These are phyloP conservation scores for Malthinus seriepunctatus DNA, from an alignment of 2,888 invertebrate species.

Conservation along the genomic window DNA sequence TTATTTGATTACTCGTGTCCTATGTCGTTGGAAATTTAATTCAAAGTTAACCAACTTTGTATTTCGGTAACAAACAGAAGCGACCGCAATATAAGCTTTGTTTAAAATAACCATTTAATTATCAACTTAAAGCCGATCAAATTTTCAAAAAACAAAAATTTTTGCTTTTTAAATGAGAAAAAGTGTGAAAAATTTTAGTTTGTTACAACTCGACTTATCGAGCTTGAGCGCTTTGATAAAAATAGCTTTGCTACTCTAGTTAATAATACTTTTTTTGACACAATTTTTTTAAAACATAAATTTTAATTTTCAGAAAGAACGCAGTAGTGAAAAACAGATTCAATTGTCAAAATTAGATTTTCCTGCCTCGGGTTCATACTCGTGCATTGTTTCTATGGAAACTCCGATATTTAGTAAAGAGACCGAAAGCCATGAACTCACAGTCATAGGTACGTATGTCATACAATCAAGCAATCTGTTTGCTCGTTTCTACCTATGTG, in stretches of 20 bases:
- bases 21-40: slow-evolving; percentile 20
- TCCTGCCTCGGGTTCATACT: slow-evolving; percentile 77
- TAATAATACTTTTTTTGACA: not conserved
- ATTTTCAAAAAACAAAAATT: slow-evolving; percentile 10
- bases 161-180: not conserved
- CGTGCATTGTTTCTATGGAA: slow-evolving; percentile 80
- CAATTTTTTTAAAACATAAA: slow-evolving; percentile 8
- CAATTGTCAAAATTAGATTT: slow-evolving; percentile 75
- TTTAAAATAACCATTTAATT: slow-evolving; percentile 11
- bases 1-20: slow-evolving; percentile 13
- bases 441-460: slow-evolving; percentile 74
- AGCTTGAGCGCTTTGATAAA: slow-evolving; percentile 1
- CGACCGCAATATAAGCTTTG: slow-evolving; percentile 12
- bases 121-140: slow-evolving; percentile 17
- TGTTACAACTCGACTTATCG: not conserved
- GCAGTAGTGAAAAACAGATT: slow-evolving; percentile 70
- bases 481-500: slow-evolving; percentile 3
- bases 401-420: slow-evolving; percentile 82
- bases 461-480: slow-evolving; percentile 16
- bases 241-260: not conserved
- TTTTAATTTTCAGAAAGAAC: slow-evolving; percentile 61
- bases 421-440: slow-evolving; percentile 75
- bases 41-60: slow-evolving; percentile 1
- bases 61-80: not conserved
- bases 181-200: not conserved